Evolutionary conservation across 2,797 vertebrate genomes (phyloP), one percentile per base, ranked within the genome.

Genomic region (Pipistrellus pipistrellus): DNA sequence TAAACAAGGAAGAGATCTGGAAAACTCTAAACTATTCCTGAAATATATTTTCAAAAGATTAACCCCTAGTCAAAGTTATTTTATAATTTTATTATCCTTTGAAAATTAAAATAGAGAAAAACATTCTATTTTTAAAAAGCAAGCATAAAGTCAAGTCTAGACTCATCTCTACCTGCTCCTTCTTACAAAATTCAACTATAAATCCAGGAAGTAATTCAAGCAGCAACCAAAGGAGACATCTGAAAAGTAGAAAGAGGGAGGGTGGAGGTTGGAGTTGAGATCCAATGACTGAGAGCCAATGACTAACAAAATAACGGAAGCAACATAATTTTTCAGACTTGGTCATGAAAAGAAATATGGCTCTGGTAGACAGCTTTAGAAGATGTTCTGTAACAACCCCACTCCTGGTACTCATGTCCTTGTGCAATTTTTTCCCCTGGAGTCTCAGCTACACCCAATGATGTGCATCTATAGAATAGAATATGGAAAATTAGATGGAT

Each of bases 1-100:
- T 41, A 75, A 78, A 88, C 17, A 46, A 68, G 8, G 3, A 82
- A 83, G 32, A 68, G 51, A 27, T 18, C 23, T 78, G 8, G 85
- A 66, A 81, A 62, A 59, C 9, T 85, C 44, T 51, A 82, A 76
- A 75, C 15, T 71, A 27, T 93, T 81, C 87, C 32, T 84, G 12
- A 68, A 93, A 51, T 72, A 69, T 64, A 21, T 57, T 83, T 95
- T 82, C 6, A 86, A 86, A 91, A 77, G 3, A 53, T 44, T 48
- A 72, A 53, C 2, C 81, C 46, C 75, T 32, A 90, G 38, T 30
- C 35, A 68, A 71, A 69, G 10, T 38, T 21, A 3, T 82, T 89
- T 71, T 89, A 73, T 73, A 48, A 35, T 80, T 90, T 73, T 30
- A 69, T 80, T 71, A 72, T 62, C 72, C 17, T 41, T 62, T 55